Percentiles rank a stretch among this genome's conserved stretches.
Conservation (phyloP, 1,140 invertebrate genomes). For the Homarus americanus region DNA sequence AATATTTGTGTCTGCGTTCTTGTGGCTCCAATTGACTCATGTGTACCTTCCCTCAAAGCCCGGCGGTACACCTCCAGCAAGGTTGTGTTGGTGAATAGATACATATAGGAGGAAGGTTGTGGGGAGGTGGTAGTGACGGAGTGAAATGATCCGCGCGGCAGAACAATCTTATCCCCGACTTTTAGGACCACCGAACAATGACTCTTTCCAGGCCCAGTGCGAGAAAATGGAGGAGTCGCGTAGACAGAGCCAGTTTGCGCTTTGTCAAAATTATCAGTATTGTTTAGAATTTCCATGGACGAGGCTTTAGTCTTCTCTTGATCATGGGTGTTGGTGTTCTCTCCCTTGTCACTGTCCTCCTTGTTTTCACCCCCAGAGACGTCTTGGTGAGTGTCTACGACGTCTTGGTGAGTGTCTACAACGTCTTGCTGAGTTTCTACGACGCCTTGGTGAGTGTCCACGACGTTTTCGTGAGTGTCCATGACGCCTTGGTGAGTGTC, state of each 20-base stretch:
- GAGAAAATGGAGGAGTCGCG: no score
- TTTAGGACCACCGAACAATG: neutral
- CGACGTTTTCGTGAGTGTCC: no score
- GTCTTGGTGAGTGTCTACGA: no score
- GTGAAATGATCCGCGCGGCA: conserved; percentile 29
- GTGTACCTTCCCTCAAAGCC: neutral
- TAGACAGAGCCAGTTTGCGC: neutral
- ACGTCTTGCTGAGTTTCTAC: no score
- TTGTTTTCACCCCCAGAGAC: no score
- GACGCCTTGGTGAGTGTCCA: no score
- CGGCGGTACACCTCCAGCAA: neutral
- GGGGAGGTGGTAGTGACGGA: conserved; percentile 33
- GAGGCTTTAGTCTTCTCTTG: no score
- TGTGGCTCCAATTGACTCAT: neutral
- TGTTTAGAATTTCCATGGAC: no score
- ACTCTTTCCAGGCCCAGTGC: neutral
- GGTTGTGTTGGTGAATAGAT: conserved; percentile 34
- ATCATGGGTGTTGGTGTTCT: neutral
- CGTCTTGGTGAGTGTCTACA: no score
- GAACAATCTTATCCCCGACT: neutral
- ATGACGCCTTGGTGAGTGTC: no score
- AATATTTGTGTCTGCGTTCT: neutral
- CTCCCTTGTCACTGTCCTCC: neutral
- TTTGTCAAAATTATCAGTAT: neutral
- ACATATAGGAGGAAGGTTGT: conserved; percentile 14